Conservation (phyloP, 2,797 vertebrate species). For the Emydoidea blandingii region DNA sequence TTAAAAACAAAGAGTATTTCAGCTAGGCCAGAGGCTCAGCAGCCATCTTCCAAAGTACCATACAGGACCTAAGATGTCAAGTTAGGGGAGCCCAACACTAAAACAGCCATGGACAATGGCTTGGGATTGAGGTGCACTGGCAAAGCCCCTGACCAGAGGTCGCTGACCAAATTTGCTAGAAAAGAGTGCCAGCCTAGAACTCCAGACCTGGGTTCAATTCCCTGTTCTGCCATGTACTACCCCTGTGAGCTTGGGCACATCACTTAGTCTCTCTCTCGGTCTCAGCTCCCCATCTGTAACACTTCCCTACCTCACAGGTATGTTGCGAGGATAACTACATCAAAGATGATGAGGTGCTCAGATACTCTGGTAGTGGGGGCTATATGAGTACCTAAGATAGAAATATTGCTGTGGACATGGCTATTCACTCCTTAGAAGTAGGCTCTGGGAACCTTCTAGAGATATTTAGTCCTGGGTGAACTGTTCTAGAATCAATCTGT, state of each 20-base stretch:
- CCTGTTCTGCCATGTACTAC: neutral
- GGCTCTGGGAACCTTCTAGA: neutral
- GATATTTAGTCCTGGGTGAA: neutral
- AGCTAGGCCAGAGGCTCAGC: neutral
- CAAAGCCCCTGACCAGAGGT: too few relatives aligned
- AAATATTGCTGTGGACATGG: neutral
- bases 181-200: neutral
- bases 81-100: neutral
- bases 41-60: neutral
- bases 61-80: neutral
- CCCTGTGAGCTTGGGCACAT: neutral
- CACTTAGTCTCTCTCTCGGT: neutral
- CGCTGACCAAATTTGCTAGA: neutral
- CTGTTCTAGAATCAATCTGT: neutral
- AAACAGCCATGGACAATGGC: neutral
- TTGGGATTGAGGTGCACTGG: neutral
- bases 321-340: neutral
- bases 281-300: neutral
- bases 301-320: neutral
- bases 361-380: neutral
- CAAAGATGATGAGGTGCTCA: neutral
- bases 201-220: neutral
- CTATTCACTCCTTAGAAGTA: neutral
- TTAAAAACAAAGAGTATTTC: neutral
- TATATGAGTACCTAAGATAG: accelerated